Evolutionary conservation across 2,888 invertebrate genomes (phyloP), one percentile per base, ranked within the genome.

Genomic region (Leptinotarsa peninsularis): DNA sequence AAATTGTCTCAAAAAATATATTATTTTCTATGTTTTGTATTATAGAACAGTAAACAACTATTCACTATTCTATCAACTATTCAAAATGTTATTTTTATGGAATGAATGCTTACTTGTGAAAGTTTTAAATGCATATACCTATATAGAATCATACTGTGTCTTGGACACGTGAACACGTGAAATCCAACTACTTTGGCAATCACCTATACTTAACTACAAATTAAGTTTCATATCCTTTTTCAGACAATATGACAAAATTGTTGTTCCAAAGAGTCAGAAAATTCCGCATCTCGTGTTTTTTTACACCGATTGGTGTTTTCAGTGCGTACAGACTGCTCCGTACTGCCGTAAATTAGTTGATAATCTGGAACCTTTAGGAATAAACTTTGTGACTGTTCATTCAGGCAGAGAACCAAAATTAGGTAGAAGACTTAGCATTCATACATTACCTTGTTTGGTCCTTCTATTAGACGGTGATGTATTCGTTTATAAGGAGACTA

Each of bases 301-400:
- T 87, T 98, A 97, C 88, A 94, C 96, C 10, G 98, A 98, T 88
- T 97, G 96, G 95, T 98, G 98, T 87, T 96, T 97, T 87, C 93
- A 95, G 68, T 98, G 98, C 87, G 93, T 96, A 79, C 94, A 93
- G 83, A 93, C 95, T n/a, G 96, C 97, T 67, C 94, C 94, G 0
- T 92, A 95, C 14, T 96, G 97, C 92, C 91, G 95, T 69, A 92
- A 95, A 79, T 90, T 98, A 71, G 93, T 96, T 60, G 95, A 96
- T 83, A 95, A 97, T 66, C 89, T 98, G 72, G 95, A 96, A 85
- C 95, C 95, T 0, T 86, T 94, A 56, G 98, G 98, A 80, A 91
- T 96, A 73, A 93, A 93, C 76, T 91, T 96, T 88, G 95, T 93
- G 0, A 95, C 96, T 0, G 93, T 95, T 50, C 96, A 98, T 88